Percentiles rank a stretch among this genome's conserved stretches.
Conservation (phyloP, 2,113 vertebrate species). For the Fregetta grallaria region DNA sequence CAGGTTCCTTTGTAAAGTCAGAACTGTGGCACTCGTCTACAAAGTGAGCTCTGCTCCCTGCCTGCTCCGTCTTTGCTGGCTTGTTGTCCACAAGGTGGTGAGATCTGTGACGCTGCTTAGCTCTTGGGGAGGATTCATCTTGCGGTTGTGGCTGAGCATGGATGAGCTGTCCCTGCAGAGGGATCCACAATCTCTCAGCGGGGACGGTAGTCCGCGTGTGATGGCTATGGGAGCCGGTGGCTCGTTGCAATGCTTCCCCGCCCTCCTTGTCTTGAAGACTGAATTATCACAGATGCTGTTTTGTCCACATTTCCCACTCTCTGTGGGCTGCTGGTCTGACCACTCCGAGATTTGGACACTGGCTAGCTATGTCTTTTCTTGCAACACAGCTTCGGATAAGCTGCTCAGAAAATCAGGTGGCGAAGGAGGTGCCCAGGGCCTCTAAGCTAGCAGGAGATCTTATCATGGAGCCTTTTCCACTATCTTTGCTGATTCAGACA, state of each 20-base stretch:
- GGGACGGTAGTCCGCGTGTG: rapidly evolving
- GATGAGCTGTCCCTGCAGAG: too few relatives aligned
- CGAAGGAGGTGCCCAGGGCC: not conserved
- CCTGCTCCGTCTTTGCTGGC: not conserved
- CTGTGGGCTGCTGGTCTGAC: not conserved
- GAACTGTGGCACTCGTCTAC: not conserved
- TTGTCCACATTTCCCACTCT: not conserved
- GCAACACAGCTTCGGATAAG: not conserved
- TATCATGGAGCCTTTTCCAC: not conserved
- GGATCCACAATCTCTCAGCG: not conserved
- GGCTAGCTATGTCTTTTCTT: not conserved
- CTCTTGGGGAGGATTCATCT: too few relatives aligned
- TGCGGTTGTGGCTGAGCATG: too few relatives aligned
- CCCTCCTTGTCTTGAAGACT: not conserved
- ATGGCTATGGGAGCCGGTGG: not conserved
- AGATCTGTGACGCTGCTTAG: too few relatives aligned
- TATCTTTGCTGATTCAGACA: not conserved
- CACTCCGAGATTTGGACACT: not conserved
- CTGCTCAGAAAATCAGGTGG: not conserved
- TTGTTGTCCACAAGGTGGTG: not conserved
- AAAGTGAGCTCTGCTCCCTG: not conserved
- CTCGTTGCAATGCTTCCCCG: rapidly evolving
- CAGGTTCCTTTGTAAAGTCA: not conserved
- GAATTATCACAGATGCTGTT: not conserved
- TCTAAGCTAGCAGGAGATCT: not conserved